A percentile compares a stretch with the other conserved stretches of the same genome.
These are phyloP conservation scores for Minunthozetes semirufus DNA, from an alignment of 2,888 invertebrate genomes.

Conservation along the genomic window DNA sequence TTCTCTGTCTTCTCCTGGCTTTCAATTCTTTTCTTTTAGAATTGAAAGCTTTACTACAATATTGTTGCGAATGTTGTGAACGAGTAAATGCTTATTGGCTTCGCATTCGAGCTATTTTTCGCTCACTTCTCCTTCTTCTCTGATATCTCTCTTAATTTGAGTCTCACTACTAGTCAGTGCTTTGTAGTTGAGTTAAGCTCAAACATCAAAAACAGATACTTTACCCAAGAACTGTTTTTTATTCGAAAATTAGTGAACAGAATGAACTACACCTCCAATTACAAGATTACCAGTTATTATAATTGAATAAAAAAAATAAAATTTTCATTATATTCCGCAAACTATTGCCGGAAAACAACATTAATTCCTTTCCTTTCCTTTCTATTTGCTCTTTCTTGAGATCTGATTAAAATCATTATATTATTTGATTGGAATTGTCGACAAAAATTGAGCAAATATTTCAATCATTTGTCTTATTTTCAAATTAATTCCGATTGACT, in stretches of 20 bases:
- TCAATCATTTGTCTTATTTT: no score
- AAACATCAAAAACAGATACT: not conserved
- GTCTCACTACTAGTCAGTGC: no score
- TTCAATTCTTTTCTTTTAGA: not conserved
- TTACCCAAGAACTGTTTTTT: not conserved
- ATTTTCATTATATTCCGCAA: not conserved
- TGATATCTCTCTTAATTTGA: not conserved
- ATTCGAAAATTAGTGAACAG: not conserved
- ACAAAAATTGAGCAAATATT: no score
- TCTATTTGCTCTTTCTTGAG: no score
- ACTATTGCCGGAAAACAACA: not conserved
- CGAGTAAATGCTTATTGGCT: conserved; percentile 13
- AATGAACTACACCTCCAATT: conserved; percentile 13
- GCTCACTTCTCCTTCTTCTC: not conserved
- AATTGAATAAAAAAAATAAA: not conserved
- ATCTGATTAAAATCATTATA: no score
- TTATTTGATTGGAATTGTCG: no score
- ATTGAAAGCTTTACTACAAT: conserved; percentile 11
- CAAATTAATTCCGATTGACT: not conserved
- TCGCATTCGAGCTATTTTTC: not conserved
- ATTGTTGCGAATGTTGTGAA: not conserved
- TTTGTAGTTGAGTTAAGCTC: not conserved
- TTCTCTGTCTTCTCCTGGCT: not conserved
- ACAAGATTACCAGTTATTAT: not conserved
- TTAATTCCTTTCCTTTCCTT: no score